Evolutionary conservation across 2,797 vertebrate species (phyloP).

Genomic region (Ateles fusciceps): DNA sequence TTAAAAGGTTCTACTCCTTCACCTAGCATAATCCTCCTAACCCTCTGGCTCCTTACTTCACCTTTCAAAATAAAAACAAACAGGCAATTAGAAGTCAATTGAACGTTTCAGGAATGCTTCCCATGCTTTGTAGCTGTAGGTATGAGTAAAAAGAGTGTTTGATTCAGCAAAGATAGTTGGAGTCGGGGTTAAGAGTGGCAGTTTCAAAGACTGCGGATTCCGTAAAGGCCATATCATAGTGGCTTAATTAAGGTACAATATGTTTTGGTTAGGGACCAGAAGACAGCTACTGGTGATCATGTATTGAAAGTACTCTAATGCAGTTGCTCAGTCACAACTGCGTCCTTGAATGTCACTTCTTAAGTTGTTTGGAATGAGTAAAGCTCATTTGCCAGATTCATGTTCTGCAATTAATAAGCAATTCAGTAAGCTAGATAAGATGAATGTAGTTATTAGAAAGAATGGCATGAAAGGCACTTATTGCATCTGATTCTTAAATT

Average conservation of each 20-base stretch:
- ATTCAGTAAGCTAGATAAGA: constrained; percentile 9
- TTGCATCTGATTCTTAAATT: constrained; percentile 29
- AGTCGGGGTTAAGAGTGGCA: not conserved
- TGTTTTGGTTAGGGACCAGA: not conserved
- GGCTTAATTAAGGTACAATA: not conserved
- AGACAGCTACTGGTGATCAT: not conserved
- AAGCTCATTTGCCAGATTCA: not conserved
- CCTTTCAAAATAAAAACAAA: not conserved
- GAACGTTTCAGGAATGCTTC: not conserved
- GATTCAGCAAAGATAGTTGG: not conserved
- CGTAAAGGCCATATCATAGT: not conserved
- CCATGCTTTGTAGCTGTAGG: not conserved
- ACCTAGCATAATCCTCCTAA: not conserved
- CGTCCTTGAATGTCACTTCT: not conserved
- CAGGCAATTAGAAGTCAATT: not conserved
- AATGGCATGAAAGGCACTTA: not conserved
- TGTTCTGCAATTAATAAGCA: not conserved
- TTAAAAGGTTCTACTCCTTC: not conserved
- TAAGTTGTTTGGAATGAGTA: constrained; percentile 8
- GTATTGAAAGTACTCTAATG: not conserved
- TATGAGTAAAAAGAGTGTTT: not conserved
- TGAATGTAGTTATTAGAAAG: not conserved
- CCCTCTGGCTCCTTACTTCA: not conserved
- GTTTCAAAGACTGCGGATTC: not conserved
- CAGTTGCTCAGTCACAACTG: not conserved